A percentile compares a stretch with the other conserved stretches of the same genome.
Conservation (phyloP, 2,888 invertebrate species). For the Nomada fabriciana region DNA sequence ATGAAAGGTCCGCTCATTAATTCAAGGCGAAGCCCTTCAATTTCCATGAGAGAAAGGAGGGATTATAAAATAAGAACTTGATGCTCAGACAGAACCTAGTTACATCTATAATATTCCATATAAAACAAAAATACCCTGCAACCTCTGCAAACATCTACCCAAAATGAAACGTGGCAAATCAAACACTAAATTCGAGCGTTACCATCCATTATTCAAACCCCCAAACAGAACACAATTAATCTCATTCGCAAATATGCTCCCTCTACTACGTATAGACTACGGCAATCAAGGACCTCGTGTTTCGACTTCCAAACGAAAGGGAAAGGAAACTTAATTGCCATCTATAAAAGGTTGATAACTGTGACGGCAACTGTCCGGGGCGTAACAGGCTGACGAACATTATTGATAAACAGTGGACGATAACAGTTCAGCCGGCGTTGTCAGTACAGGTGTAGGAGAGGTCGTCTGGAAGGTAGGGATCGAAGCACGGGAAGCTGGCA, state of each 20-base stretch:
- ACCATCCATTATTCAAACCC: no score
- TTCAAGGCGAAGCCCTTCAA: constrained; percentile 12
- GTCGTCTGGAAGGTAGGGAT: constrained; percentile 49
- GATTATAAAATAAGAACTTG: not conserved
- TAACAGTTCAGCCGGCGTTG: constrained; percentile 31
- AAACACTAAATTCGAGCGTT: no score
- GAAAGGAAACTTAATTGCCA: not conserved
- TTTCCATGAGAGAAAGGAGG: not conserved
- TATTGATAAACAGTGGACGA: constrained; percentile 51
- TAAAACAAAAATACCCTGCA: not conserved
- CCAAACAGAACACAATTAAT: no score
- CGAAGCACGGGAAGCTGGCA: constrained; percentile 52
- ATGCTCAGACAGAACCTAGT: not conserved
- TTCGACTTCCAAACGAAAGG: no score
- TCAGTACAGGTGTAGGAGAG: constrained; percentile 27
- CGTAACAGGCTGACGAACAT: constrained; percentile 5
- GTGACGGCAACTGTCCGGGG: not conserved
- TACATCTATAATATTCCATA: not conserved
- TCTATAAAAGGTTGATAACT: not conserved
- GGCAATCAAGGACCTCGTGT: no score
- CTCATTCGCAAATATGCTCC: no score
- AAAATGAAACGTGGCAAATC: no score
- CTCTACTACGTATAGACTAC: no score
- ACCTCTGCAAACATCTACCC: not conserved
- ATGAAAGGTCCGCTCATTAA: constrained; percentile 1